These are phyloP conservation scores for Anthopleura xanthogrammica DNA, from an alignment of 92 coral and sea anemone species.

Conservation along the genomic window DNA sequence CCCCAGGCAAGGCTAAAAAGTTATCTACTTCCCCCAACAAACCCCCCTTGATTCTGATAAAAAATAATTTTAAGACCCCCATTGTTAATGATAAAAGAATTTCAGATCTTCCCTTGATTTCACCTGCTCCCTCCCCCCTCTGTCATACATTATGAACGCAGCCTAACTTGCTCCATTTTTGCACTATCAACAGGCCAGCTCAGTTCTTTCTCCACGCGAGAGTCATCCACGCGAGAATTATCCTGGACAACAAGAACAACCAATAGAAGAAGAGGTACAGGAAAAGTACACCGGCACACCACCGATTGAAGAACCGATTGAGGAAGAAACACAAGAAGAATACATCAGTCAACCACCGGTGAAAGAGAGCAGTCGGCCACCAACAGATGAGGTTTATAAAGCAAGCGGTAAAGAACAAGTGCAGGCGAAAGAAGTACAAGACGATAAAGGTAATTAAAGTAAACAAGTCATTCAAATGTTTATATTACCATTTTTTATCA, in stretches of 20 bases:
- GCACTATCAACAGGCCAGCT: neutral
- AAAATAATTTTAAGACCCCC: too few species aligned
- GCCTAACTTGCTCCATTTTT: neutral
- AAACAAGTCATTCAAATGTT: too few species aligned
- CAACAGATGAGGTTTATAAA: slow-evolving; percentile 63
- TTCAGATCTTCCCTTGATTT: too few species aligned
- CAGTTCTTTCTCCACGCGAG: slow-evolving; percentile 6
- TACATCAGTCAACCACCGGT: slow-evolving; percentile 9
- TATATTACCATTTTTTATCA: too few species aligned
- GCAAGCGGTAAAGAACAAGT: slow-evolving; percentile 77
- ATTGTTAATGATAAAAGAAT: too few species aligned
- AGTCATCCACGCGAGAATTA: neutral
- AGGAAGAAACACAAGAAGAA: slow-evolving; percentile 11
- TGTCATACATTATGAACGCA: neutral
- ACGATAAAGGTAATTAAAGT: slow-evolving; percentile 65
- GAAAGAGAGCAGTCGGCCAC: slow-evolving; percentile 16
- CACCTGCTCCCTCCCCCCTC: too few species aligned
- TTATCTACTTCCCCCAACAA: too few species aligned
- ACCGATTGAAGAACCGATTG: slow-evolving; percentile 6
- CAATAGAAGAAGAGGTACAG: too few species aligned
- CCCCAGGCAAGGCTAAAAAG: too few species aligned
- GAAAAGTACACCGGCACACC: too few species aligned
- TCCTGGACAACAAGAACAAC: neutral
- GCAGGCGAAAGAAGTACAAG: slow-evolving; percentile 70
- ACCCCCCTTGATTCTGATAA: too few species aligned